Evolutionary conservation across 2,113 vertebrate genomes (phyloP), one percentile per base, ranked within the genome.

Genomic region (Ifrita kowaldi): DNA sequence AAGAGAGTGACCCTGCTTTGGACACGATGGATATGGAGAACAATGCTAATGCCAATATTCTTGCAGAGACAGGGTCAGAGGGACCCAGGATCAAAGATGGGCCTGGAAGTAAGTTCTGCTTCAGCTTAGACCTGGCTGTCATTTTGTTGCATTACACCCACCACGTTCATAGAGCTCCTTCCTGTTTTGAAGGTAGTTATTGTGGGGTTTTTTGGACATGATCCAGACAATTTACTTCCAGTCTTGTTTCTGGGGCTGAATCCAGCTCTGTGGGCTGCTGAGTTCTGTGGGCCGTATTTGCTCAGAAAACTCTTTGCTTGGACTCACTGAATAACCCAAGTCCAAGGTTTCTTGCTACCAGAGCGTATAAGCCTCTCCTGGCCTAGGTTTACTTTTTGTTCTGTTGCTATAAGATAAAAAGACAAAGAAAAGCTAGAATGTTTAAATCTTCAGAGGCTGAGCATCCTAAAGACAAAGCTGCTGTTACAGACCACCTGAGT

Each of bases 11-110:
- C 27, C 98, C 97, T 67, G 88, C 98, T 42, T 98, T 98, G 59
- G 98, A 98, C 76, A 92, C 98, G 60, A 97, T 98, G 5, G 98
- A 99, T 97, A 98, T 98, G 32, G 99, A 99, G 95, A 99, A 99
- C 89, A 98, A 98, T 3, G 97, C 98, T 93, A 99, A 98, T 56
- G 98, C 98, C 44, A 99, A 98, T 21, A 98, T 99, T 69, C 98
- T 99, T 56, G 98, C 98, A 74, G 99, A 99, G 87, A 97, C 98
- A 73, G 99, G 98, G 26, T 95, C 97, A 0, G 97, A 98, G 46
- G 99, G 99, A 56, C 99, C 99, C 11, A 98, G 98, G 87, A 97
- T 99, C 96, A 99, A 98, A 98, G 99, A 99, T 13, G 99, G 99
- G 74, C 98, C 99, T 60, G 99, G 99, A 98, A 98, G 99, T 99